Evolutionary conservation across 2,113 vertebrate genomes (phyloP).

Genomic region (Copsychus sechellarum): DNA sequence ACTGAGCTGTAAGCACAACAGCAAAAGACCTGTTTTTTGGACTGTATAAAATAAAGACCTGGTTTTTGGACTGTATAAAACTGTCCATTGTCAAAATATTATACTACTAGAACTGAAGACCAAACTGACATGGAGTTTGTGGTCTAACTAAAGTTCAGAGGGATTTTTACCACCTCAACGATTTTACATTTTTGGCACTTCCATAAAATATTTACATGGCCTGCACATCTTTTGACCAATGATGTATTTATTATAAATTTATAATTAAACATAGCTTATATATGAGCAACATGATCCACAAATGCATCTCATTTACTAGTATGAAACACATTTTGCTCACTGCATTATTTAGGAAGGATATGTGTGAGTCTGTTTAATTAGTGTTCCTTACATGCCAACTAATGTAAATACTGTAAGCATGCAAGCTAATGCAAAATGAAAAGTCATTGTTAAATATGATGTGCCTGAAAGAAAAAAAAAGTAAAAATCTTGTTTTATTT

Average conservation of each 20-base stretch:
- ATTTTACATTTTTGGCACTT: not conserved
- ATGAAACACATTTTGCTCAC: not conserved
- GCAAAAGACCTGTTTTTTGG: not conserved
- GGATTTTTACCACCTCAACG: not conserved
- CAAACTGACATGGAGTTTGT: not conserved
- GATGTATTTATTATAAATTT: not conserved
- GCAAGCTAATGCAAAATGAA: not conserved
- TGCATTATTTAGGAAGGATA: not conserved
- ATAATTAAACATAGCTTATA: not conserved
- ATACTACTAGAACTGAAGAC: not conserved
- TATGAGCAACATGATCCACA: not conserved
- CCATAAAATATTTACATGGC: not conserved
- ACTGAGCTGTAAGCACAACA: not conserved
- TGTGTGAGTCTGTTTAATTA: not conserved
- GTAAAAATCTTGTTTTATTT: not conserved
- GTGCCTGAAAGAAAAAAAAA: not conserved
- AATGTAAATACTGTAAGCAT: not conserved
- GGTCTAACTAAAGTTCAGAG: not conserved
- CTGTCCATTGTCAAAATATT: not conserved
- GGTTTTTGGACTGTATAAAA: not conserved
- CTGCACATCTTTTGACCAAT: not conserved
- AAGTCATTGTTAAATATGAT: not conserved
- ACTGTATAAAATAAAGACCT: not conserved
- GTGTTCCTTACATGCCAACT: not conserved
- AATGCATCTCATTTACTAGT: not conserved